Evolutionary conservation across 2,888 invertebrate species (phyloP).

Genomic region (Calliscelio sp.): DNA sequence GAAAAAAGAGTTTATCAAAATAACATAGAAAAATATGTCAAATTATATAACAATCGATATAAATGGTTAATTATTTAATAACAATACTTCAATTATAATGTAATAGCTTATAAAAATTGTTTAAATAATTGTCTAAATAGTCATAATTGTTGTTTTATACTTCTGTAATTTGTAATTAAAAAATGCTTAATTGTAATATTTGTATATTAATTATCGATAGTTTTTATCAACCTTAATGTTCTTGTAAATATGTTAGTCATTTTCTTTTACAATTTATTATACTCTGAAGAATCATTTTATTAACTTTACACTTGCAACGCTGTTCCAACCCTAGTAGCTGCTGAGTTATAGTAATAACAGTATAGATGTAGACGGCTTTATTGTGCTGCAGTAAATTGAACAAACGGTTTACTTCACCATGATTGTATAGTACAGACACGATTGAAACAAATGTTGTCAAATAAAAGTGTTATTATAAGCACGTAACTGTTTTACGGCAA

Average conservation of each 20-base stretch:
- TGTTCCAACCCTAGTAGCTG: conserved; percentile 28
- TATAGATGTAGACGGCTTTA: conserved; percentile 60
- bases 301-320: conserved; percentile 33
- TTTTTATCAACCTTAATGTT: not conserved
- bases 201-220: too few relatives aligned
- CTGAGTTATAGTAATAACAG: conserved; percentile 51
- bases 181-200: too few relatives aligned
- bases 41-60: too few relatives aligned
- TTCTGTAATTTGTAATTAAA: not conserved
- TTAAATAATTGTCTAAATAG: too few relatives aligned
- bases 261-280: not conserved
- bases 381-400: conserved; percentile 58
- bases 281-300: conserved; percentile 27
- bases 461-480: conserved; percentile 41
- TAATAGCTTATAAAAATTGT: too few relatives aligned
- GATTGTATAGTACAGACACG: conserved; percentile 30
- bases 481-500: conserved; percentile 12
- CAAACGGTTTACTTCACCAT: conserved; percentile 46
- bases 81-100: too few relatives aligned
- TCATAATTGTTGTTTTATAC: not conserved
- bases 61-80: too few relatives aligned
- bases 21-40: too few relatives aligned
- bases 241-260: not conserved
- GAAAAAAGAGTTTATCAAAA: not conserved
- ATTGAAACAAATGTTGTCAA: conserved; percentile 53